Evolutionary conservation across 2,888 invertebrate species (phyloP).

Genomic region (Cerastis rubricosa): DNA sequence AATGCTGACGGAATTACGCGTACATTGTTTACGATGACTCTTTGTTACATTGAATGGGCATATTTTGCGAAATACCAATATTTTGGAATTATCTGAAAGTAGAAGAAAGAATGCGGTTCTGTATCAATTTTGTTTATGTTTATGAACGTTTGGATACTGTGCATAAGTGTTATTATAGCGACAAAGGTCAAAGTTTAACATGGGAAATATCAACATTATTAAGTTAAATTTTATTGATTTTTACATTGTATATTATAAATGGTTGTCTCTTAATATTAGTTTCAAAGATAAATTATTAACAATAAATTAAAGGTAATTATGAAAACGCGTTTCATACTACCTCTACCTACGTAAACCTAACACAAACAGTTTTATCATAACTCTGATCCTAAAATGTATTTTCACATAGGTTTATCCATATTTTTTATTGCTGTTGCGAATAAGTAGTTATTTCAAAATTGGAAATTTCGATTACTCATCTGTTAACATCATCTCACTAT

Average conservation of each 20-base stretch:
- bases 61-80: constrained; percentile 37
- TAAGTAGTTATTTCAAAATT: constrained; percentile 24
- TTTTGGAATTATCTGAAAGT: constrained; percentile 31
- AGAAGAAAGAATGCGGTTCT: constrained; percentile 20
- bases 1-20: constrained; percentile 66
- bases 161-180: background rate
- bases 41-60: constrained; percentile 37
- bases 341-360: background rate
- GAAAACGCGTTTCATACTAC: background rate
- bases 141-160: background rate
- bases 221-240: background rate
- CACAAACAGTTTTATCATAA: background rate
- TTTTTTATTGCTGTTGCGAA: background rate
- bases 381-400: background rate
- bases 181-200: background rate
- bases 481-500: constrained; percentile 36
- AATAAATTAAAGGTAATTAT: background rate
- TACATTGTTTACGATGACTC: constrained; percentile 59
- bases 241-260: background rate
- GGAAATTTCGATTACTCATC: constrained; percentile 50
- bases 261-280: background rate
- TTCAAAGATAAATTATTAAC: background rate
- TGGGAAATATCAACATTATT: constrained; percentile 13
- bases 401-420: background rate
- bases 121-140: constrained; percentile 6